These are phyloP conservation scores for Drosophila eohydei DNA, from an alignment of 2,888 invertebrate genomes.

Conservation along the genomic window DNA sequence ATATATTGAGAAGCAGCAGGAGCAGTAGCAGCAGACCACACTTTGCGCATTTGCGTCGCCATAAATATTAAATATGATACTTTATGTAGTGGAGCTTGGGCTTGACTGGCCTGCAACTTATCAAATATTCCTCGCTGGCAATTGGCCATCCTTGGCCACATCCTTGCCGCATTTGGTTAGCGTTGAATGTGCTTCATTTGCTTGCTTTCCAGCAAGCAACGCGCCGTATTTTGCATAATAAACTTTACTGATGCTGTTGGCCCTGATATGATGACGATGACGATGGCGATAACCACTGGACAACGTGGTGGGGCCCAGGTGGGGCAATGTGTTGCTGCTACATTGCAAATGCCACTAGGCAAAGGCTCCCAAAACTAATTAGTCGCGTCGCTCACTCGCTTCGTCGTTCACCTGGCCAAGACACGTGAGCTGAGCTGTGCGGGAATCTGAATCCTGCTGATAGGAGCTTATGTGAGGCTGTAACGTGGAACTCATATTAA, in stretches of 20 bases:
- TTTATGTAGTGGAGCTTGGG: slow-evolving; percentile 59
- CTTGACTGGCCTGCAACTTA: slow-evolving; percentile 65
- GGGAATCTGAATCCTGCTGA: slow-evolving; percentile 24
- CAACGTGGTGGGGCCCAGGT: slow-evolving; percentile 3
- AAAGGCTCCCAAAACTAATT: slow-evolving; percentile 75
- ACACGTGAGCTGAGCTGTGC: slow-evolving; percentile 63
- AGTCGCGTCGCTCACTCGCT: slow-evolving; percentile 49
- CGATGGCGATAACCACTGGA: slow-evolving; percentile 31
- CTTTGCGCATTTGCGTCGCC: slow-evolving; percentile 64
- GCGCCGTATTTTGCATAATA: slow-evolving; percentile 80
- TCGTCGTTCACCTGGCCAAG: slow-evolving; percentile 46
- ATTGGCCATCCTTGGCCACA: slow-evolving; percentile 81
- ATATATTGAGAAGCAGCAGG: slow-evolving; percentile 36
- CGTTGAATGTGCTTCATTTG: slow-evolving; percentile 81
- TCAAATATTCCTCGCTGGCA: slow-evolving; percentile 79
- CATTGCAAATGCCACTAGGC: slow-evolving; percentile 45
- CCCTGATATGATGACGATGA: slow-evolving; percentile 40
- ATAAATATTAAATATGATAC: slow-evolving; percentile 83
- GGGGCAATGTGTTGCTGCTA: background rate
- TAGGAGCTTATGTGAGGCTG: slow-evolving; percentile 25
- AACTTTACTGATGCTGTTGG: slow-evolving; percentile 58
- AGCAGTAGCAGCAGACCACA: slow-evolving; percentile 30
- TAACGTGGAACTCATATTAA: slow-evolving; percentile 66
- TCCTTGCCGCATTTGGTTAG: slow-evolving; percentile 70
- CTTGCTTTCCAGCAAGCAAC: slow-evolving; percentile 66